These are phyloP conservation scores for Phataginus tetradactyla DNA, from an alignment of 2,797 vertebrate species.

Conservation along the genomic window DNA sequence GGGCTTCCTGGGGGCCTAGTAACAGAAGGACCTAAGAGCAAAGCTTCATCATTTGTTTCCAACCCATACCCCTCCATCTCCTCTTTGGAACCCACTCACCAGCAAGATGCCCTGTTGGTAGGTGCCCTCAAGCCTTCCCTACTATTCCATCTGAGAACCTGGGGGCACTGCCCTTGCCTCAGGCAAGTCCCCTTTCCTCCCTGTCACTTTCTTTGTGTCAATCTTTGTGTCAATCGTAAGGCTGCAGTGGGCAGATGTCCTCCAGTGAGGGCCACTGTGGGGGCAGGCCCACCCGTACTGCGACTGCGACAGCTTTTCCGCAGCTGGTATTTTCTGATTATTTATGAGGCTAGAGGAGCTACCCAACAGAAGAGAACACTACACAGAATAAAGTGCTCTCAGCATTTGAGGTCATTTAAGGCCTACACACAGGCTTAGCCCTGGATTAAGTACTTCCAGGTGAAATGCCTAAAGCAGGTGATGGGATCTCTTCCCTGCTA, in stretches of 20 bases:
- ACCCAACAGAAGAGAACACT: not conserved
- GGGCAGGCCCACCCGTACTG: not conserved
- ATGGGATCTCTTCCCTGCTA: not conserved
- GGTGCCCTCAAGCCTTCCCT: not conserved
- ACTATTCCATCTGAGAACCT: not conserved
- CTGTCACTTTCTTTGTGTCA: not conserved
- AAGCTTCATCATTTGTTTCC: not conserved
- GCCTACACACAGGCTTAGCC: not conserved
- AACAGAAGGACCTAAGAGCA: not conserved
- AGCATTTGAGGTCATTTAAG: not conserved
- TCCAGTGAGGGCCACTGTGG: not conserved
- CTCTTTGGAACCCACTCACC: not conserved
- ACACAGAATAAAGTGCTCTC: not conserved
- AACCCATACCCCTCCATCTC: not conserved
- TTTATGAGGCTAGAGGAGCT: not conserved
- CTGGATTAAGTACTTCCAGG: not conserved
- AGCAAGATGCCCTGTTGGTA: not conserved
- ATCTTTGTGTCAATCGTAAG: not conserved
- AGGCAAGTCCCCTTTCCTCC: not conserved
- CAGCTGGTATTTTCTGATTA: constrained; percentile 27
- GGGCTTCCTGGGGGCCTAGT: not conserved
- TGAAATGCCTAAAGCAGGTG: not conserved
- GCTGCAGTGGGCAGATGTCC: not conserved
- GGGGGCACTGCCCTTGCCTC: not conserved
- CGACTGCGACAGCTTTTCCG: not conserved